Evolutionary conservation across 2,113 vertebrate species (phyloP), one percentile per base, ranked within the genome.

Genomic region (Tor tambroides): DNA sequence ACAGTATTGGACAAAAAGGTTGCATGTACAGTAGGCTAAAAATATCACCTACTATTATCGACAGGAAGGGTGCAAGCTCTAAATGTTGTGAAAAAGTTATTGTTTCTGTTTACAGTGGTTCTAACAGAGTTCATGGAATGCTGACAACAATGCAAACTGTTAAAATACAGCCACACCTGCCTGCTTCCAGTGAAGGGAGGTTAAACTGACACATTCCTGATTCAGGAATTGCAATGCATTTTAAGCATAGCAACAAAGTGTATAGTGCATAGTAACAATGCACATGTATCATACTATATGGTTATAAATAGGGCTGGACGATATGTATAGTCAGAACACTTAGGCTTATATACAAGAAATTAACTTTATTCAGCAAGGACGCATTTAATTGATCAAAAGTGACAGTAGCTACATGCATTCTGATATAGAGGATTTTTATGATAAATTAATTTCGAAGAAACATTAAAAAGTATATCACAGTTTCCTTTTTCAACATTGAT

Each of bases 101-200:
- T 76, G 69, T 78, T 74, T 74, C 46, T 8, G 11, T 84, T 74
- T 72, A 54, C 7, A 28, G 72, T 23, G n/a, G 43, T 56, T 46
- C 23, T 26, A 76, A 43, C 23, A 14, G 35, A 30, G 28, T 9
- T 76, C 17, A 15, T 26, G 30, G 49, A 79, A 67, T 26, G 35
- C 49, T 72, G 61, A 86, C 49, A 69, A 79, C 30, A 86, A 61
- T 23, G 59, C 15, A 41, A n/a, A n/a, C n/a, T 54, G 30, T 0
- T 65, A 41, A 72, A 38, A 6, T 46, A 19, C 32, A 56, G 30
- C 71, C 77, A 30, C 83, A 85, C 83, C 77, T 81, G 15, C 23
- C 43, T n/a, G 74, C 23, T 32, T 32, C 17, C 2, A 38, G 75
- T 4, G 15, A 56, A 51, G 23, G 2, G 23, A 84, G 49, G 67